Base-by-base conservation (phyloP, 2,888 invertebrate genomes). In the Brachyptera putata region DNA sequence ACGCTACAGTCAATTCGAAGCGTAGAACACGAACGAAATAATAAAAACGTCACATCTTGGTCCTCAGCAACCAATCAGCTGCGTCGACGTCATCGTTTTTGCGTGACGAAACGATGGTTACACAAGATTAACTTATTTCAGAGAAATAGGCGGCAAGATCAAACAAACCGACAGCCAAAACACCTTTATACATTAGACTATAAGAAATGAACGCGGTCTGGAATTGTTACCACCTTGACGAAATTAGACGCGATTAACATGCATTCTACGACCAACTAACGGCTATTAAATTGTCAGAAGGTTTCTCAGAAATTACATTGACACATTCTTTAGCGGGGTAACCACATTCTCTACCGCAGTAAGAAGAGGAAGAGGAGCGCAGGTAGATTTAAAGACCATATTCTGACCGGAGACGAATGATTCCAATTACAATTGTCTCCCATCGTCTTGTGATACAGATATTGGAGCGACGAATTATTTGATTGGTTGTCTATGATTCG, bases 61-160 rank as follows among this genome's bases (percentile, higher is more conserved):
- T n/a, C 21, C 50, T 34, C 14, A 30, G 53, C 53, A 50, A 30
- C 50, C 50, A 53, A 36, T 53, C 53, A 53, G 21, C 34, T 16
- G 22, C 21, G 53, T 36, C 36, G 18, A 34, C 53, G 53, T 53
- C 53, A 36, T 7, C 53, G 53, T 53, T 53, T 36, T 36, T 16
- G 56, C 53, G 61, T 62, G 63, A 53, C 62, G 61, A 65, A 65
- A 57, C 61, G 41, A 26, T 60, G 63, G 63, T 61, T 65, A 63
- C 63, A 63, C 63, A 61, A 61, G 62, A 64, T 64, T 61, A 62
- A 61, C 63, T 63, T 58, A 61, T 65, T 61, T 56, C 55, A 55
- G 57, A 60, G 50, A 56, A 48, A 25, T 48, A 30, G 55, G 43
- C 50, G 46, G 58, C 46, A n/a, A 48, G 43, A 57, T 57, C 57